Percentiles rank a stretch among this genome's conserved stretches.
Evolutionary conservation across 2,797 vertebrate genomes (phyloP).

Genomic region (Propithecus deckenii): DNA sequence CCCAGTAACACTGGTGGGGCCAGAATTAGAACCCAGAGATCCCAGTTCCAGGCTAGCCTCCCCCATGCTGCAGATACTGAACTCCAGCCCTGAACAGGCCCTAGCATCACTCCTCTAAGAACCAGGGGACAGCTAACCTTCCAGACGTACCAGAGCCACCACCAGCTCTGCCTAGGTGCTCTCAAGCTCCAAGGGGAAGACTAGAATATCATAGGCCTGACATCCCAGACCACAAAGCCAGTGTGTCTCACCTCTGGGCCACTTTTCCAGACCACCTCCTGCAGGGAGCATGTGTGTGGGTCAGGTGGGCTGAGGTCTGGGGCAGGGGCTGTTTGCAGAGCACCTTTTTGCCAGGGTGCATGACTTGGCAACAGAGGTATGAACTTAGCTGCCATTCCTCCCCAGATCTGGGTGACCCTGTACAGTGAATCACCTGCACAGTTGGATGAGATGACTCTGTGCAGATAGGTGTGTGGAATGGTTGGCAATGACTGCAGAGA

Average conservation of each 20-base stretch:
- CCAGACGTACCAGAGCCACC: background rate
- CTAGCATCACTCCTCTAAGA: background rate
- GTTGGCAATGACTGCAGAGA: background rate
- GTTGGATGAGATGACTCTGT: background rate
- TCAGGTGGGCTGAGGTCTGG: background rate
- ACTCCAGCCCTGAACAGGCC: fast-evolving
- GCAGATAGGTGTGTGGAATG: background rate
- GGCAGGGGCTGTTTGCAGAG: background rate
- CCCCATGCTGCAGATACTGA: no score
- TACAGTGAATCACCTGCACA: background rate
- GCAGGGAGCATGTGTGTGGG: background rate
- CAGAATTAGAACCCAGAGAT: background rate
- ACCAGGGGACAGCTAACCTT: background rate
- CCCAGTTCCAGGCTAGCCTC: background rate
- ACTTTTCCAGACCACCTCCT: background rate
- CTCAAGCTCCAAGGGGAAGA: background rate
- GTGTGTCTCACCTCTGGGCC: background rate
- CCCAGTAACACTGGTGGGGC: background rate
- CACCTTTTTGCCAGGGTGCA: background rate
- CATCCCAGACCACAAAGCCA: background rate
- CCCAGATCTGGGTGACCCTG: background rate
- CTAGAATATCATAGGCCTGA: background rate
- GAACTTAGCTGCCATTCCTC: background rate
- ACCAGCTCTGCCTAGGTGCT: background rate
- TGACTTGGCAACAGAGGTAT: background rate